Evolutionary conservation across 2,113 vertebrate species (phyloP).

Genomic region (Rhineura floridana): DNA sequence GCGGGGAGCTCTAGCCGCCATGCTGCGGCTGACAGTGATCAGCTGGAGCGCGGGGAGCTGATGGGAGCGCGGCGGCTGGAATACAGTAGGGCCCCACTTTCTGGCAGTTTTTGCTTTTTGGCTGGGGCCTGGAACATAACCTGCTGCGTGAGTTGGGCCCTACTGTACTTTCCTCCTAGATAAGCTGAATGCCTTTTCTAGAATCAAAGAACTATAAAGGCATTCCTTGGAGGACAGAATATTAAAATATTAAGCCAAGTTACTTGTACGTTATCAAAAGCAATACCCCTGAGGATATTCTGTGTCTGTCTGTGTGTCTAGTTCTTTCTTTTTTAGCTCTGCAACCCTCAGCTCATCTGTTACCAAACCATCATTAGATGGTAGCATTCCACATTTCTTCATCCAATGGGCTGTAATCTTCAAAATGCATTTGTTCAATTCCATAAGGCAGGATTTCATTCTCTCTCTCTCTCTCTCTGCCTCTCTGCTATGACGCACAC

Average conservation of each 20-base stretch:
- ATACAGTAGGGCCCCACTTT: too few species aligned
- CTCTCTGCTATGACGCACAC: too few species aligned
- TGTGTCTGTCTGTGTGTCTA: background rate
- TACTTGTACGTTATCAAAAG: background rate
- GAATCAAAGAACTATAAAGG: background rate
- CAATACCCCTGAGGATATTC: background rate
- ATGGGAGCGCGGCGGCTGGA: too few species aligned
- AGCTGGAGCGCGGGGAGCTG: too few species aligned
- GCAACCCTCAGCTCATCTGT: background rate
- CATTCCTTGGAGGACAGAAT: background rate
- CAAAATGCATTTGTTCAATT: background rate
- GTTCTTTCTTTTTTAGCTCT: background rate
- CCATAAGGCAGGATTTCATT: background rate
- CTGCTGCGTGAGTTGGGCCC: too few species aligned
- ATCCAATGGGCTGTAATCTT: background rate
- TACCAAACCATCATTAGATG: background rate
- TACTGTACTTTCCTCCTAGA: background rate
- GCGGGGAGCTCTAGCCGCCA: too few species aligned
- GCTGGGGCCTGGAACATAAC: too few species aligned
- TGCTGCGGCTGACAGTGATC: too few species aligned
- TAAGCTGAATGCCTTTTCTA: background rate
- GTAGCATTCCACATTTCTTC: background rate
- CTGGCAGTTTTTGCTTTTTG: too few species aligned
- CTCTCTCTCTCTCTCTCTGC: too few species aligned
- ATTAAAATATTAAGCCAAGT: background rate